These are phyloP conservation scores for Aurelia aurita complex sp. Pacific DNA, from an alignment of 30 jellyfish, hydroid and myxozoan species.

Conservation along the genomic window DNA sequence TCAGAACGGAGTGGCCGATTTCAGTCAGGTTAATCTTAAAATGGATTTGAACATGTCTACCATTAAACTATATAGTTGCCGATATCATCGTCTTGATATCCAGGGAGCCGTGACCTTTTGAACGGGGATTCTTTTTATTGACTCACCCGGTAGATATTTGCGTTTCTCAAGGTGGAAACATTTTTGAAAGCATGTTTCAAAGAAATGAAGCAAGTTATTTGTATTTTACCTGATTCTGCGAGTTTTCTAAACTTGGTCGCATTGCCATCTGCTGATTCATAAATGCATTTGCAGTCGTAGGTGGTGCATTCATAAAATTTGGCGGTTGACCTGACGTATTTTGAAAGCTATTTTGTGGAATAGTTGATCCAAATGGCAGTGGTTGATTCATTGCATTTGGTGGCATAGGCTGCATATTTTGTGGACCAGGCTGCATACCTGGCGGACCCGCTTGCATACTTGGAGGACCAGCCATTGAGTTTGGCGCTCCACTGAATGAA, in stretches of 20 bases:
- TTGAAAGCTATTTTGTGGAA: constrained; percentile 37
- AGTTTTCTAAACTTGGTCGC: background rate
- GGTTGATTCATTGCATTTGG: background rate
- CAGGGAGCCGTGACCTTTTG: too few species aligned
- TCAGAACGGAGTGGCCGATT: too few species aligned
- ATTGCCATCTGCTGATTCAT: background rate
- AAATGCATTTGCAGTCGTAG: constrained; percentile 7
- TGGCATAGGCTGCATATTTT: constrained; percentile 3
- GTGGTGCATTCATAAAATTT: constrained; percentile 27
- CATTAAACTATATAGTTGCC: too few species aligned
- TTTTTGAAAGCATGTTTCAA: too few species aligned
- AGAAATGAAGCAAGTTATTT: too few species aligned
- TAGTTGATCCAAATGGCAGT: constrained; percentile 18
- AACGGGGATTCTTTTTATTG: too few species aligned
- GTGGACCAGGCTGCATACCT: constrained; percentile 1
- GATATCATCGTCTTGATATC: too few species aligned
- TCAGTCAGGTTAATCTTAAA: too few species aligned
- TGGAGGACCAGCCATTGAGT: constrained; percentile 35
- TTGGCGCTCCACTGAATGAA: constrained; percentile 18
- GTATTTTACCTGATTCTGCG: constrained; percentile 14
- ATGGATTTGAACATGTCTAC: too few species aligned
- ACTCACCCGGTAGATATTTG: too few species aligned
- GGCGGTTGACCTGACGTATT: constrained; percentile 24
- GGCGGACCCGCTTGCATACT: constrained; percentile 7
- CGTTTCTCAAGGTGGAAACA: too few species aligned